Conservation (phyloP, 1,140 invertebrate species). For the Cotesia chilonis region DNA sequence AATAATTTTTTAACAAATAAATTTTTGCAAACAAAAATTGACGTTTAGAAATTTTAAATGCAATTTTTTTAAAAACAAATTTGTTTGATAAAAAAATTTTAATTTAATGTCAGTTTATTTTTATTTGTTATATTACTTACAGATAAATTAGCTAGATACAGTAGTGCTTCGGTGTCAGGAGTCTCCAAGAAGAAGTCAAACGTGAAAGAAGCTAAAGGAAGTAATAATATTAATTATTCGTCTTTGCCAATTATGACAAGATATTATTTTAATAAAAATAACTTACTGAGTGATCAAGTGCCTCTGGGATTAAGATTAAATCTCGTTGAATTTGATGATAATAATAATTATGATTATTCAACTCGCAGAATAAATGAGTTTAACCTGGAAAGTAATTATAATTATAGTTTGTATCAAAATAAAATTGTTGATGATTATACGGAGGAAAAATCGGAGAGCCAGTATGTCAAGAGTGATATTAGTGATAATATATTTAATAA, state of each 20-base stretch:
- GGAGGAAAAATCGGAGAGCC: too few relatives aligned
- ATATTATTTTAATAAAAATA: slow-evolving; percentile 56
- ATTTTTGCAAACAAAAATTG: too few relatives aligned
- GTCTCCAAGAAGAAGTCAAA: slow-evolving; percentile 41
- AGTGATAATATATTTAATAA: slow-evolving; percentile 3
- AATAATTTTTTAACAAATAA: too few relatives aligned
- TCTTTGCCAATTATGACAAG: slow-evolving; percentile 58
- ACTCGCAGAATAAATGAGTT: too few relatives aligned
- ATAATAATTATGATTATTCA: too few relatives aligned
- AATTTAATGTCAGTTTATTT: too few relatives aligned
- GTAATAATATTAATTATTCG: slow-evolving; percentile 47
- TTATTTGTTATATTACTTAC: neutral
- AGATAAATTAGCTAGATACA: neutral
- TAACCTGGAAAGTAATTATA: too few relatives aligned
- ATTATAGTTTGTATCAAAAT: too few relatives aligned
- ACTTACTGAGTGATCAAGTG: slow-evolving; percentile 30
- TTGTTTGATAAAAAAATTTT: too few relatives aligned
- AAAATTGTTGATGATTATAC: too few relatives aligned
- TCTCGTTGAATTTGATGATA: slow-evolving; percentile 23
- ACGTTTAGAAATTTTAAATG: too few relatives aligned
- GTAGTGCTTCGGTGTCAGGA: neutral
- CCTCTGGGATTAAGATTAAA: slow-evolving; percentile 33
- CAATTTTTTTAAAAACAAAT: too few relatives aligned
- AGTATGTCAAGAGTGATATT: neutral
- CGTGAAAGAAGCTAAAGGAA: slow-evolving; percentile 40